phyloP scores from a whole-genome alignment of 2,113 vertebrate genomes.

The Ammodytes marinus region DNA sequence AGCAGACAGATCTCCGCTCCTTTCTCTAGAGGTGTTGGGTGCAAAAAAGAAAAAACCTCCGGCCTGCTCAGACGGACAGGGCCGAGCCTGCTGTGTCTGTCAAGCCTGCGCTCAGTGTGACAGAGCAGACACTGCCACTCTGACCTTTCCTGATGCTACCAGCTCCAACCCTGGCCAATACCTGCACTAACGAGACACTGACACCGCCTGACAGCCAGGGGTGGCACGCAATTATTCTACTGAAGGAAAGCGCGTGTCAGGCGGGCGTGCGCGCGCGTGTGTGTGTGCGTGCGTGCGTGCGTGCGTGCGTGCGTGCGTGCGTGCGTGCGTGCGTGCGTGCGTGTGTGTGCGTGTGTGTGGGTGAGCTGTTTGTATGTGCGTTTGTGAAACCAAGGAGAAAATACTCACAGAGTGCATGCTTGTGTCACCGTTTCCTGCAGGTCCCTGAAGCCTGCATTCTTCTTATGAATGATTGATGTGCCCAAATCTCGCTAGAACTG shows the following conservation, averaged over 20 bases:
- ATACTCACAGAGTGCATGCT: slow-evolving; percentile 30
- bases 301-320: background rate
- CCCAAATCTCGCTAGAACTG: slow-evolving; percentile 57
- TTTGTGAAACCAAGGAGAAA: slow-evolving; percentile 34
- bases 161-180: slow-evolving; percentile 67
- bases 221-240: slow-evolving; percentile 72
- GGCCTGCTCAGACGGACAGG: slow-evolving; percentile 41
- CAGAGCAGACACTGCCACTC: slow-evolving; percentile 61
- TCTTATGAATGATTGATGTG: slow-evolving; percentile 71
- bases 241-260: slow-evolving; percentile 46
- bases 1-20: slow-evolving; percentile 11
- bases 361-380: slow-evolving; percentile 37
- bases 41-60: slow-evolving; percentile 11
- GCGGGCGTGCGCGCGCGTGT: slow-evolving; percentile 3
- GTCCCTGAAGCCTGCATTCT: slow-evolving; percentile 28
- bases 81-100: slow-evolving; percentile 37
- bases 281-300: slow-evolving; percentile 11
- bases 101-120: slow-evolving; percentile 61
- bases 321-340: slow-evolving; percentile 27
- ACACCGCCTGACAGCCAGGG: slow-evolving; percentile 74
- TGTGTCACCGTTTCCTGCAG: slow-evolving; percentile 50
- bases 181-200: slow-evolving; percentile 75
- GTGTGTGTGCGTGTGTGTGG: background rate
- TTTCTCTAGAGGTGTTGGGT: slow-evolving; percentile 9
- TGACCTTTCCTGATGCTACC: slow-evolving; percentile 75